phyloP scores from a whole-genome alignment of 2,888 invertebrate genomes.

The Drosophila pseudotakahashii region DNA sequence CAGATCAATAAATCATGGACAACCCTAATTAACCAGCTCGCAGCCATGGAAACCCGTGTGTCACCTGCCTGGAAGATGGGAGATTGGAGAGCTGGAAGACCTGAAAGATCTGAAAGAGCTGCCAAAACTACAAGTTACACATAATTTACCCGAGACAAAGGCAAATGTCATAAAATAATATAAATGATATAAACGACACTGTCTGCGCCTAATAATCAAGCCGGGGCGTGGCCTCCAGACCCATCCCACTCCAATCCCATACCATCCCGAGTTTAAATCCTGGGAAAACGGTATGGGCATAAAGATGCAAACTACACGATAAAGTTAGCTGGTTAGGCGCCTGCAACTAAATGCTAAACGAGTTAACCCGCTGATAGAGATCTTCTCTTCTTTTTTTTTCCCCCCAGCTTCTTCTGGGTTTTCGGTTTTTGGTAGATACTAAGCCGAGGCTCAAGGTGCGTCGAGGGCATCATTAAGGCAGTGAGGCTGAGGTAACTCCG shows the following conservation, averaged over 20 bases:
- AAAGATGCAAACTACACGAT: constrained; percentile 69
- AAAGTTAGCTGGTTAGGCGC: constrained; percentile 75
- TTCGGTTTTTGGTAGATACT: constrained; percentile 58
- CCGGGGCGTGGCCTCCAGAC: constrained; percentile 58
- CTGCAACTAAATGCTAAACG: constrained; percentile 82
- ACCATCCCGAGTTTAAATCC: constrained; percentile 16
- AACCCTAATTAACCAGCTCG: constrained; percentile 73
- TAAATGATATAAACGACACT: constrained; percentile 80
- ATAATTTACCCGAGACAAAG: constrained; percentile 59
- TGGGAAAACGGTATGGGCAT: constrained; percentile 30
- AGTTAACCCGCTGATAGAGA: constrained; percentile 82
- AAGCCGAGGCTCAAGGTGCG: constrained; percentile 74
- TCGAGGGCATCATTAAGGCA: constrained; percentile 70
- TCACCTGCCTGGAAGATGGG: constrained; percentile 60
- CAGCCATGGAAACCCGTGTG: constrained; percentile 38
- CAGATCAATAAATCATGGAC: constrained; percentile 73
- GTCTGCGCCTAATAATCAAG: constrained; percentile 73
- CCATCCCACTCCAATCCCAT: constrained; percentile 24
- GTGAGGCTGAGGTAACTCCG: constrained; percentile 23
- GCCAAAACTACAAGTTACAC: constrained; percentile 62
- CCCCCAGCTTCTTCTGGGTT: neutral
- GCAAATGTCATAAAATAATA: constrained; percentile 73
- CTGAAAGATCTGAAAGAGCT: constrained; percentile 4
- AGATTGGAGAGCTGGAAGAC: neutral
- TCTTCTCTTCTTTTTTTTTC: constrained; percentile 45